Evolutionary conservation across 2,888 invertebrate species (phyloP).

Genomic region (Lithosia quadra): DNA sequence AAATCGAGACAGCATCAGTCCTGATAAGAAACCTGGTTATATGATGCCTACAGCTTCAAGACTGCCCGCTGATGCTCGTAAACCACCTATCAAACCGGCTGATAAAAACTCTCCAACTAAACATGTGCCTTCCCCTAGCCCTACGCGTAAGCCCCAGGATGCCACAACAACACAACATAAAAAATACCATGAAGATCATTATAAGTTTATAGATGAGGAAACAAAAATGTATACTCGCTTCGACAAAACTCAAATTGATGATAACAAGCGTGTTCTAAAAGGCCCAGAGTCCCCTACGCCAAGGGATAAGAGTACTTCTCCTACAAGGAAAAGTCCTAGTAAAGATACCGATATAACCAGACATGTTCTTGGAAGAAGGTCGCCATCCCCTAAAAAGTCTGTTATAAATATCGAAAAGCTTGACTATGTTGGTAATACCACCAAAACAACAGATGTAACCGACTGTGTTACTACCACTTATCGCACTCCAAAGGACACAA

Average conservation of each 20-base stretch:
- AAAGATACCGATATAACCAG: conserved; percentile 48
- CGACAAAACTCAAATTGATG: conserved; percentile 49
- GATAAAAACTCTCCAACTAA: conserved; percentile 57
- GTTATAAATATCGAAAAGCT: conserved; percentile 53
- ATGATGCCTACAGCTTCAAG: conserved; percentile 67
- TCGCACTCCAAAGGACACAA: conserved; percentile 25
- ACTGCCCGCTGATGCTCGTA: conserved; percentile 45
- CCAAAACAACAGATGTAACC: conserved; percentile 38
- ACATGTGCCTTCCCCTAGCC: conserved; percentile 46
- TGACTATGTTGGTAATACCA: conserved; percentile 39
- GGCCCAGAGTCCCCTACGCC: conserved; percentile 27
- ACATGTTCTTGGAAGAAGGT: conserved; percentile 46
- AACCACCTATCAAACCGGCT: conserved; percentile 37
- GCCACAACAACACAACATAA: conserved; percentile 34
- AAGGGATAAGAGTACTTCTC: conserved; percentile 47
- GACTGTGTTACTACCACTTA: conserved; percentile 34
- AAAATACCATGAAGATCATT: conserved; percentile 63
- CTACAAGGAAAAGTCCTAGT: conserved; percentile 52
- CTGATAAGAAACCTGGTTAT: conserved; percentile 66
- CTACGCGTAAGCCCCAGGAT: conserved; percentile 51
- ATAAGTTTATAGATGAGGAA: conserved; percentile 78
- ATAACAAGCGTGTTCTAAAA: conserved; percentile 25
- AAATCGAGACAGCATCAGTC: conserved; percentile 48
- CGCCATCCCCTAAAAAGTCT: conserved; percentile 65
- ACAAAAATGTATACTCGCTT: conserved; percentile 71